These are phyloP conservation scores for Austrofundulus limnaeus DNA, from an alignment of 2,113 vertebrate species.

Conservation along the genomic window DNA sequence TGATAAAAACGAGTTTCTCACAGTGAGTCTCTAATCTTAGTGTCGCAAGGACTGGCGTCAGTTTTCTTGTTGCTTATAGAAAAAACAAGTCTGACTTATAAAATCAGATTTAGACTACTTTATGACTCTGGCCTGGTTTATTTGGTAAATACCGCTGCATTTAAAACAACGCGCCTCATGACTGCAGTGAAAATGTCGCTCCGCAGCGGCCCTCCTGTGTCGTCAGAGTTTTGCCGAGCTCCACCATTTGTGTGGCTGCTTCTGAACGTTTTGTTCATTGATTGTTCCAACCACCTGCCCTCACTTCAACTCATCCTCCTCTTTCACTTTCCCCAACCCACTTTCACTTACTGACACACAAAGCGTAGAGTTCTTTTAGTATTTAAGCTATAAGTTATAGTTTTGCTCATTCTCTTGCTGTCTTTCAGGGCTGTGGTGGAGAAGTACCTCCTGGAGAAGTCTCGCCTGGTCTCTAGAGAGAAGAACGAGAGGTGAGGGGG, in stretches of 20 bases:
- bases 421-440: constrained; percentile 90
- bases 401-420: not conserved
- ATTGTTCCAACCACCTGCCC: constrained; percentile 62
- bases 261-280: constrained; percentile 41
- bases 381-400: constrained; percentile 31
- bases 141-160: constrained; percentile 34
- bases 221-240: constrained; percentile 6
- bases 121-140: constrained; percentile 28
- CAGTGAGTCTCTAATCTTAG: constrained; percentile 49
- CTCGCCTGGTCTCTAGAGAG: constrained; percentile 93
- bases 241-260: not conserved
- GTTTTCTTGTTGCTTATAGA: constrained; percentile 42
- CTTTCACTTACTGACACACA: constrained; percentile 40
- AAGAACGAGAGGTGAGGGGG: constrained; percentile 91
- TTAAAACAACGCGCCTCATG: constrained; percentile 29
- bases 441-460: constrained; percentile 98
- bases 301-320: constrained; percentile 30
- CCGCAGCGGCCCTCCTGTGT: constrained; percentile 4
- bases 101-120: constrained; percentile 56
- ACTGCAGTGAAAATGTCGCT: constrained; percentile 29
- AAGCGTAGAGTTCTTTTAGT: constrained; percentile 33
- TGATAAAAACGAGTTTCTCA: constrained; percentile 42
- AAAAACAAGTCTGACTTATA: constrained; percentile 47
- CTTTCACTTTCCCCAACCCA: constrained; percentile 31
- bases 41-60: constrained; percentile 43